phyloP scores from a whole-genome alignment of 2,797 vertebrate genomes.

The Paramormyrops hopkinsi region DNA sequence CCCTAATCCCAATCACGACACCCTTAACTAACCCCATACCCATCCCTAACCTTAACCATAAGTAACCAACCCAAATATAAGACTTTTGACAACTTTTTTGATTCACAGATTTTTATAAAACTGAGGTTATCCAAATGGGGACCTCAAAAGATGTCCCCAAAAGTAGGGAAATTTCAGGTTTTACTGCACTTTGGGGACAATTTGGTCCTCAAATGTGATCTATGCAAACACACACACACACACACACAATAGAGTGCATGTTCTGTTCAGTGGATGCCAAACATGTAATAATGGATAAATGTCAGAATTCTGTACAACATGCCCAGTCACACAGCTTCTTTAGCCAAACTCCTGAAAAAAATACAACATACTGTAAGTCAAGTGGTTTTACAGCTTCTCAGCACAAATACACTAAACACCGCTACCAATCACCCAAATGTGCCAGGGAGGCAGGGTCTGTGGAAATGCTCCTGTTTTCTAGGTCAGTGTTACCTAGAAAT shows the following conservation, averaged over 20 bases:
- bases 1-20: background rate
- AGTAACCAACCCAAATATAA: background rate
- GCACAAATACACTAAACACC: background rate
- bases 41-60: background rate
- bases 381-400: background rate
- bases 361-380: background rate
- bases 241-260: background rate
- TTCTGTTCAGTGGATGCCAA: background rate
- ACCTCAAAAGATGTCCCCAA: too few species aligned
- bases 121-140: too few species aligned
- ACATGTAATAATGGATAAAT: background rate
- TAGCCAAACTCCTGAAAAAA: background rate
- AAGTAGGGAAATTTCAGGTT: too few species aligned
- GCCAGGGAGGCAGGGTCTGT: background rate
- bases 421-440: background rate
- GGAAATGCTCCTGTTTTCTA: conserved; percentile 18
- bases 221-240: background rate
- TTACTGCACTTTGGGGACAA: too few species aligned
- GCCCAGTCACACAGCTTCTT: background rate
- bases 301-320: background rate
- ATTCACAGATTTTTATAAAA: background rate
- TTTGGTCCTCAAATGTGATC: too few species aligned
- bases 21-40: background rate
- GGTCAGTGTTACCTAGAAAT: conserved; percentile 29
- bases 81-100: background rate